Percentiles rank a stretch among this genome's conserved stretches.
These are phyloP conservation scores for Parapsyche elsis DNA, from an alignment of 1,140 invertebrate genomes.

Conservation along the genomic window DNA sequence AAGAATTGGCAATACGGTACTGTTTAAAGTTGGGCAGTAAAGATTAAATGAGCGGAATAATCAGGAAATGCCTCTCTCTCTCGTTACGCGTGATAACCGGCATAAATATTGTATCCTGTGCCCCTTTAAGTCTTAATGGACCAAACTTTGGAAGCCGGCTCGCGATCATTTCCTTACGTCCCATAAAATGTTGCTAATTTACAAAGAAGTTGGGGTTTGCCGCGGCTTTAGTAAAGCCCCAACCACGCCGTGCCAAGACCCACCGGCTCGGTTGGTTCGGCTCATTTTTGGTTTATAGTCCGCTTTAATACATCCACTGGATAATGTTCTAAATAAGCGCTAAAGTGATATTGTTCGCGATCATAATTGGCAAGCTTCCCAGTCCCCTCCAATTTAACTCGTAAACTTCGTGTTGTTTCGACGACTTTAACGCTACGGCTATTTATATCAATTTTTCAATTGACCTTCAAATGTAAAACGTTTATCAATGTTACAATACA, in stretches of 20 bases:
- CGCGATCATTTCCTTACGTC: slow-evolving; percentile 48
- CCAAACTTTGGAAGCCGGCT: slow-evolving; percentile 36
- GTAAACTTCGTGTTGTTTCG: too few species aligned
- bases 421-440: too few species aligned
- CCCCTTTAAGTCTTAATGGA: slow-evolving; percentile 42
- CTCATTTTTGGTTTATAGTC: background rate
- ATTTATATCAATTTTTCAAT: too few species aligned
- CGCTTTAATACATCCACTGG: background rate
- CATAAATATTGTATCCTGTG: slow-evolving; percentile 50
- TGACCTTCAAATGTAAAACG: too few species aligned
- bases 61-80: slow-evolving; percentile 44
- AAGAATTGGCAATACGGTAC: slow-evolving; percentile 45
- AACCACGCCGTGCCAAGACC: background rate
- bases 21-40: slow-evolving; percentile 45
- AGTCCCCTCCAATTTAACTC: too few species aligned
- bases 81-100: slow-evolving; percentile 39
- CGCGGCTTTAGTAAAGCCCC: background rate
- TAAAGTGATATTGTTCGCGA: too few species aligned
- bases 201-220: slow-evolving; percentile 33
- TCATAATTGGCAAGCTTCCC: too few species aligned
- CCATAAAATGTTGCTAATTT: slow-evolving; percentile 50
- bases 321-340: too few species aligned
- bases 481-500: too few species aligned
- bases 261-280: background rate
- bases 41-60: slow-evolving; percentile 51